Evolutionary conservation across 2,797 vertebrate species (phyloP), one percentile per base, ranked within the genome.

Genomic region (Gymnoscopelus microlampas): DNA sequence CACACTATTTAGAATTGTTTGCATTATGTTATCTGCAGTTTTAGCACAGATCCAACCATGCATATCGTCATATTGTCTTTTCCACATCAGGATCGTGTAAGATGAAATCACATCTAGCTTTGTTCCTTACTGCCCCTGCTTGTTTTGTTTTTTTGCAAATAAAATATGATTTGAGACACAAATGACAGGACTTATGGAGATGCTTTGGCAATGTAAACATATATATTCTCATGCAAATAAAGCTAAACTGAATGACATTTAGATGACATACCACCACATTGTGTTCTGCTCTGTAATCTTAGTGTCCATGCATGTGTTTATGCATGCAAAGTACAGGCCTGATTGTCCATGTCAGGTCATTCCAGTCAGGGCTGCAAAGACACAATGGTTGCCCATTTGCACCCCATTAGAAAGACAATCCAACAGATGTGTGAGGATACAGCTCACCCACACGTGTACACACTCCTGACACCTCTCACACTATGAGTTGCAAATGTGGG

Each of bases 391-490:
- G 63, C 29, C 83, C 84, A 80, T 90, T 92, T 89, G 72, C 83
- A 89, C 72, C 77, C 77, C 76, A 84, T 90, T 85, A 85, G 71
- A 77, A 76, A 79, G 67, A 71, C 85, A 84, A 77, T 86, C 83
- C 88, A 81, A 74, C 89, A 91, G 90, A 91, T 93, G 88, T 90
- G 82, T 90, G 89, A 81, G 84, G 88, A 80, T 77, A 11, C 70
- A 73, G 71, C 76, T 72, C 77, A 50, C 70, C 29, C 48, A 69
- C 79, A 12, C 64, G 1, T 53, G 14, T 62, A 61, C 77, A 71
- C 76, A 15, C 78, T 80, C 49, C 74, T 80, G 74, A 86, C 87
- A 85, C 67, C 73, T 67, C 49, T 57, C 71, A 79, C 82, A 88
- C 89, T 91, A 90, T 88, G 73, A 82, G 79, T 74, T 71, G 71